These are phyloP conservation scores for Octomys mimax DNA, from an alignment of 2,797 vertebrate genomes.

Conservation along the genomic window DNA sequence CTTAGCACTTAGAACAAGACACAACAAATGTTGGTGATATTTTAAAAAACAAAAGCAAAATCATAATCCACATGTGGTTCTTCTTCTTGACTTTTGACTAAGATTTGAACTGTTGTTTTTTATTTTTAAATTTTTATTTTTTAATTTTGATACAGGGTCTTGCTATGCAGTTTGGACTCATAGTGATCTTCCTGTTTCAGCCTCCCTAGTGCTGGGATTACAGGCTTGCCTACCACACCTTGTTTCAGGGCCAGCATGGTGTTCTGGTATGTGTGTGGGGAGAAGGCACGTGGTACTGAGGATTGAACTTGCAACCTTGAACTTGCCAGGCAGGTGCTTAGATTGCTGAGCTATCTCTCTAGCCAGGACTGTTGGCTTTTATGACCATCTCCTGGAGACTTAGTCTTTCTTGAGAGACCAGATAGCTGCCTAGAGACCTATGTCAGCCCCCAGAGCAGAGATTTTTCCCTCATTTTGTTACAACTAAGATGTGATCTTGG, in stretches of 20 bases:
- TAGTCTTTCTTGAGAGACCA: slow-evolving; percentile 14
- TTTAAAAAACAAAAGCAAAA: background rate
- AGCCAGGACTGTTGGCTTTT: background rate
- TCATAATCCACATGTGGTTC: background rate
- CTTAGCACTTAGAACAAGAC: background rate
- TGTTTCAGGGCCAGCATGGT: too few species aligned
- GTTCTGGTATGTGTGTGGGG: too few species aligned
- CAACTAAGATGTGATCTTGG: background rate
- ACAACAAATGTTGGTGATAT: background rate
- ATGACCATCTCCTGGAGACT: background rate
- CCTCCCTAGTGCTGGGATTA: too few species aligned
- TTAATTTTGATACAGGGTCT: too few species aligned
- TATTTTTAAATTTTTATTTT: too few species aligned
- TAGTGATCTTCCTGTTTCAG: too few species aligned
- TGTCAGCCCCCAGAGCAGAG: background rate
- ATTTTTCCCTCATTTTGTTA: background rate
- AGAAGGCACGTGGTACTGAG: too few species aligned
- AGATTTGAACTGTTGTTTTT: background rate
- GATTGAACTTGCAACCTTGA: too few species aligned
- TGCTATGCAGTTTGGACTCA: too few species aligned
- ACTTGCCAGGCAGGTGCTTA: too few species aligned
- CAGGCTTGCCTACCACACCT: too few species aligned
- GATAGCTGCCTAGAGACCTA: background rate
- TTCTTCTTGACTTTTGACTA: background rate
- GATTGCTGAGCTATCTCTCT: too few species aligned